These are phyloP conservation scores for Prionailurus bengalensis DNA, from an alignment of 2,113 vertebrate genomes.

Conservation along the genomic window DNA sequence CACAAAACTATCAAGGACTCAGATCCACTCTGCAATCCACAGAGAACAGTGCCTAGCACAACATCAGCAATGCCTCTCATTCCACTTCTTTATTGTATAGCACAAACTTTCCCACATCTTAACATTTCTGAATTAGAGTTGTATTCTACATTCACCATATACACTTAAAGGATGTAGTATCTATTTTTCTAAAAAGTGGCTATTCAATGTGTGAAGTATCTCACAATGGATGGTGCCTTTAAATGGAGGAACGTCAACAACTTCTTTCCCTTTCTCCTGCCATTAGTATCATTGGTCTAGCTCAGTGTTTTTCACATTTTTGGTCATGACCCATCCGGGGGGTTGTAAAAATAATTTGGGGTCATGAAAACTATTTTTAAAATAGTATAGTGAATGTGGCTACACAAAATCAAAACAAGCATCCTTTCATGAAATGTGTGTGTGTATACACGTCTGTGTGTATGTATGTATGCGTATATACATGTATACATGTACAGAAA, in stretches of 20 bases:
- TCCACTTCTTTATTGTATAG: not conserved
- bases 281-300: not conserved
- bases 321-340: not conserved
- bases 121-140: not conserved
- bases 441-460: not conserved
- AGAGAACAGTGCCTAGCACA: not conserved
- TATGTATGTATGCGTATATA: not conserved
- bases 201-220: not conserved
- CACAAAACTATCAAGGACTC: not conserved
- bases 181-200: not conserved
- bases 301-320: not conserved
- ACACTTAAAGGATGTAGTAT: not conserved
- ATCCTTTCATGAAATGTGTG: not conserved
- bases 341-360: not conserved
- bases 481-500: not conserved
- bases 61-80: not conserved
- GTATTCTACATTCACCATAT: not conserved
- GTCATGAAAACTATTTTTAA: not conserved
- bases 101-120: not conserved
- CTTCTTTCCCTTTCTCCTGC: not conserved
- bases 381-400: not conserved
- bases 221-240: not conserved
- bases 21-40: not conserved
- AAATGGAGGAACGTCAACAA: not conserved
- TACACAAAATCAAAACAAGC: not conserved